These are phyloP conservation scores for Toxotes chatareus DNA, from an alignment of 2,113 vertebrate species.

Conservation along the genomic window DNA sequence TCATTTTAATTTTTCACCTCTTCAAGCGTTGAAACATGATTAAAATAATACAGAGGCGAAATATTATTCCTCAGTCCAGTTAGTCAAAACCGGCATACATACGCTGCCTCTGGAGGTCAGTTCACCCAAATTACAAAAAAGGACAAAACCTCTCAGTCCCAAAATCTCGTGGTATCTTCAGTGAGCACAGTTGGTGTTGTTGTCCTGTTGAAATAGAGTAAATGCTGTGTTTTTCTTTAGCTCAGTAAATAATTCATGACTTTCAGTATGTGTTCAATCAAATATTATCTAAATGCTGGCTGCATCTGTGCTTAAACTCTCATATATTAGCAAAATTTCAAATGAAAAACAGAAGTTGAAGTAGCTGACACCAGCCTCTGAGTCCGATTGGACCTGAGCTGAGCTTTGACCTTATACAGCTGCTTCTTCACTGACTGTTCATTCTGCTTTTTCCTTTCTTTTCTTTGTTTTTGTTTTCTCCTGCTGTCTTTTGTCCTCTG, in stretches of 20 bases:
- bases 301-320: too few relatives aligned
- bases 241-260: neutral
- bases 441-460: slow-evolving; percentile 38
- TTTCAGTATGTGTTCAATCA: neutral
- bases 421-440: slow-evolving; percentile 52
- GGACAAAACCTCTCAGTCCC: too few relatives aligned
- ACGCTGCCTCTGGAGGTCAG: neutral
- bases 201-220: neutral
- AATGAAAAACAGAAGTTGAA: neutral
- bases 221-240: neutral
- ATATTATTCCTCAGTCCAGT: neutral
- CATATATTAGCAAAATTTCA: neutral
- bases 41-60: neutral
- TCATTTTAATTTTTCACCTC: neutral
- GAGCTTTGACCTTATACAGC: slow-evolving; percentile 17
- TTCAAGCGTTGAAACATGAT: neutral
- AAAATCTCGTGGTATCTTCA: neutral
- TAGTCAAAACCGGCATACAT: neutral
- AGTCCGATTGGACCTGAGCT: slow-evolving; percentile 1
- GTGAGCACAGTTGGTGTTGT: neutral
- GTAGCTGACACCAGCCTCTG: neutral
- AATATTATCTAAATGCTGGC: neutral
- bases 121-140: neutral
- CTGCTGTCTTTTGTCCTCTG: slow-evolving; percentile 28
- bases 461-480: neutral